Evolutionary conservation across 1,140 invertebrate species (phyloP).

Genomic region (Cataglyphis hispanica): DNA sequence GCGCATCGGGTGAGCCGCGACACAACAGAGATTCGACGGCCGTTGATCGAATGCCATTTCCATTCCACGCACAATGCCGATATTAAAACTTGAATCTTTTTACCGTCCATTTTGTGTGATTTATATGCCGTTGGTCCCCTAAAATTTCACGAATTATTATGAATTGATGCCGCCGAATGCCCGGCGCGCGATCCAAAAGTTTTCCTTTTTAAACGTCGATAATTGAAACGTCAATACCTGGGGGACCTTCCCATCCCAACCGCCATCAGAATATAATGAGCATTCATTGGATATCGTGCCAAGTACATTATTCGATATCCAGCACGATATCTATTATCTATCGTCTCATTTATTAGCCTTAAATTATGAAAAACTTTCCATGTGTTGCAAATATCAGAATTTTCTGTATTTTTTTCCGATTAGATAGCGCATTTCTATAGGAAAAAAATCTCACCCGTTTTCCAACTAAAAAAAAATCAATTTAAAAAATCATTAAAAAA

Average conservation of each 20-base stretch:
- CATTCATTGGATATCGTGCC: not conserved
- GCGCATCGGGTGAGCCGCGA: too few relatives aligned
- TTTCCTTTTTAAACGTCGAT: not conserved
- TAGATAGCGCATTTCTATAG: not conserved
- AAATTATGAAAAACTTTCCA: not conserved
- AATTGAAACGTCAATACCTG: slow-evolving; percentile 18
- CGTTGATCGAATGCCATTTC: not conserved
- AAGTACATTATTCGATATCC: not conserved
- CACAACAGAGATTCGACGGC: not conserved
- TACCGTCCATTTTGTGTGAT: slow-evolving; percentile 13
- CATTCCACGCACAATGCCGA: not conserved
- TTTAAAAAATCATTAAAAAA: not conserved
- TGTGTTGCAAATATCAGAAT: not conserved
- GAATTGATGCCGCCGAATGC: slow-evolving; percentile 1
- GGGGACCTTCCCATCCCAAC: not conserved
- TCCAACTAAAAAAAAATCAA: not conserved
- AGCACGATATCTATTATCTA: slow-evolving; percentile 6
- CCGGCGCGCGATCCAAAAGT: not conserved
- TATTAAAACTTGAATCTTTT: slow-evolving; percentile 25
- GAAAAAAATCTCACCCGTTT: not conserved
- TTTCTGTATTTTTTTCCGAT: not conserved
- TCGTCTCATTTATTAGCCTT: not conserved
- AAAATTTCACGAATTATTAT: slow-evolving; percentile 1
- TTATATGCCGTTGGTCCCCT: not conserved
- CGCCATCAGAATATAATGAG: slow-evolving; percentile 20